These are phyloP conservation scores for Bombus breviceps DNA, from an alignment of 1,140 invertebrate species.

Conservation along the genomic window DNA sequence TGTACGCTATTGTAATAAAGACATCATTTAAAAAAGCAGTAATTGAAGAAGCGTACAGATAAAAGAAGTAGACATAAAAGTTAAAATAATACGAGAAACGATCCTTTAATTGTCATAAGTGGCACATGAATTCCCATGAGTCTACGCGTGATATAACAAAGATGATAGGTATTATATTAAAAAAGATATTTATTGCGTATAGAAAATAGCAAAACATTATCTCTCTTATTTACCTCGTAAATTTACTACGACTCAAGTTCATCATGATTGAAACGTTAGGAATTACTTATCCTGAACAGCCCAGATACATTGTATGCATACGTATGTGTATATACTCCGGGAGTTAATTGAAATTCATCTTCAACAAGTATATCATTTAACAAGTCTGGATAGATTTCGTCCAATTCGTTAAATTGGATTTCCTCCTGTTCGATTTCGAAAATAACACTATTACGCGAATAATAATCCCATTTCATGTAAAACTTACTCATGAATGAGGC, in stretches of 20 bases:
- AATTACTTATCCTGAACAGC: background rate
- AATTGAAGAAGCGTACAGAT: background rate
- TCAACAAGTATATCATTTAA: background rate
- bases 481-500: background rate
- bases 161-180: background rate
- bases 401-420: background rate
- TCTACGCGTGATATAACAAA: background rate
- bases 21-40: background rate
- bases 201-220: background rate
- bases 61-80: background rate
- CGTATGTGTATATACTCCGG: background rate
- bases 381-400: too few species aligned
- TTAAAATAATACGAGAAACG: background rate
- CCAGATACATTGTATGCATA: background rate
- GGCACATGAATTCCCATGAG: too few species aligned
- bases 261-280: background rate
- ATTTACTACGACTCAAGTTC: too few species aligned
- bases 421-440: too few species aligned
- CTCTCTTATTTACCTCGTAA: too few species aligned
- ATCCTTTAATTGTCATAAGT: too few species aligned
- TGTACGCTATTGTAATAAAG: background rate
- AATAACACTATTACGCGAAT: background rate
- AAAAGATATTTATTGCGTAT: background rate
- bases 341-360: background rate
- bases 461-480: conserved; percentile 4